phyloP scores from a whole-genome alignment of 2,113 vertebrate species.

The Apistogramma diplotaenia region DNA sequence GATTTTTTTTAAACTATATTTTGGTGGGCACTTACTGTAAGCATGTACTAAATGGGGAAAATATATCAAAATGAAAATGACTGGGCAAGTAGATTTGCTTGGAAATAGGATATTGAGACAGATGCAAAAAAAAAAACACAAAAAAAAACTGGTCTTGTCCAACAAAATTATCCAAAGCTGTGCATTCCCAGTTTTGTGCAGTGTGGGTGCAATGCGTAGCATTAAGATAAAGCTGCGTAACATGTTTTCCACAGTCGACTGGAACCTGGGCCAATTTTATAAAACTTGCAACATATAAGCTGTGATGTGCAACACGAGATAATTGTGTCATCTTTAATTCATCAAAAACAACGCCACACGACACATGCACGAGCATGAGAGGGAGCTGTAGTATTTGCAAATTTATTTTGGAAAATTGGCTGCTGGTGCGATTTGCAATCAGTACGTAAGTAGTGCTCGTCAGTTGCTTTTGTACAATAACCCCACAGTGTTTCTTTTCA shows the following conservation, averaged over 20 bases:
- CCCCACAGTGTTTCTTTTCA: constrained; percentile 9
- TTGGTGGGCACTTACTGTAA: neutral
- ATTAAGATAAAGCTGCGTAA: constrained; percentile 16
- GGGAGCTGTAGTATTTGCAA: neutral
- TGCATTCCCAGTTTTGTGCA: neutral
- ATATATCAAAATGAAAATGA: neutral
- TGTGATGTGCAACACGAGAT: neutral
- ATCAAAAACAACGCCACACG: neutral
- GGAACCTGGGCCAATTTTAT: neutral
- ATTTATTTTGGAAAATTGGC: neutral
- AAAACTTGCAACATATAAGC: neutral
- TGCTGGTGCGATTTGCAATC: neutral
- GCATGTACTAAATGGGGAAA: neutral
- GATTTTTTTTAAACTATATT: neutral
- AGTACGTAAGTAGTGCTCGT: neutral
- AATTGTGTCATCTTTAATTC: neutral
- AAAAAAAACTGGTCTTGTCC: neutral
- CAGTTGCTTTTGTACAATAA: neutral
- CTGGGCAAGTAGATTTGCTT: neutral
- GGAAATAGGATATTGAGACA: neutral
- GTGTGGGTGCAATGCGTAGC: neutral
- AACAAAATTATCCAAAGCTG: neutral
- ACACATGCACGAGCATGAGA: neutral
- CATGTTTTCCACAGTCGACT: constrained; percentile 47
- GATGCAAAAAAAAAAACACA: neutral